Evolutionary conservation across 2,888 invertebrate species (phyloP), one percentile per base, ranked within the genome.

Genomic region (Mactromeris polynyma): DNA sequence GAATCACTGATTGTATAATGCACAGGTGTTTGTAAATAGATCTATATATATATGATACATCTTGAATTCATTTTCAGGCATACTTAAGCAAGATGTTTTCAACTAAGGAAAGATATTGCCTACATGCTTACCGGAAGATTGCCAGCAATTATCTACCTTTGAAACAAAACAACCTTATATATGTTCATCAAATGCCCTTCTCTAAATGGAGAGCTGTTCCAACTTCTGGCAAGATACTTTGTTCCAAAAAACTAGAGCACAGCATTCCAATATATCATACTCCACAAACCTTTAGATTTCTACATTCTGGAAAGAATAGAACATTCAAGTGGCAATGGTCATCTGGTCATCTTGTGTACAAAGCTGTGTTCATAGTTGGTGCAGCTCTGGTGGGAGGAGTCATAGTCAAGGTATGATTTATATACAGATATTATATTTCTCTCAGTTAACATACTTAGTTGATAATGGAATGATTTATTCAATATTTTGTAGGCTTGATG

Each of bases 361-460:
- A 73, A 36, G 36, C 26, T 36, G 33, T 33, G 11, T 33, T 73
- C 17, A 19, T 73, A 2, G 36, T 73, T 33, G 73, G 33, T 73
- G 73, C 73, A 73, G 31, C 73, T 36, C 19, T 73, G 31, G 73
- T 73, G 33, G 73, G 73, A 73, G 73, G 73, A 36, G 36, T 73
- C 4, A 4, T 33, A 33, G 14, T 73, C 33, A 73, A 73, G 73
- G 73, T 73, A 19, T 36, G 33, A 73, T 26, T 26, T 64, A n/a
- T 26, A 64, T 64, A 36, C 17, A n/a, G 9, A 33, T 33, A 33
- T 31, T 31, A 26, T 7, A 26, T 26, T 26, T 14, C 7, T 3
- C 31, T 31, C 4, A 9, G 58, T 21, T 14, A 7, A 26, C n/a
- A 58, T 7, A 9, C n/a, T 3, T n/a, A 58, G n/a, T n/a, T 51